Conservation (phyloP, 30 jellyfish, hydroid and myxozoan species). For the Aurelia aurita region DNA sequence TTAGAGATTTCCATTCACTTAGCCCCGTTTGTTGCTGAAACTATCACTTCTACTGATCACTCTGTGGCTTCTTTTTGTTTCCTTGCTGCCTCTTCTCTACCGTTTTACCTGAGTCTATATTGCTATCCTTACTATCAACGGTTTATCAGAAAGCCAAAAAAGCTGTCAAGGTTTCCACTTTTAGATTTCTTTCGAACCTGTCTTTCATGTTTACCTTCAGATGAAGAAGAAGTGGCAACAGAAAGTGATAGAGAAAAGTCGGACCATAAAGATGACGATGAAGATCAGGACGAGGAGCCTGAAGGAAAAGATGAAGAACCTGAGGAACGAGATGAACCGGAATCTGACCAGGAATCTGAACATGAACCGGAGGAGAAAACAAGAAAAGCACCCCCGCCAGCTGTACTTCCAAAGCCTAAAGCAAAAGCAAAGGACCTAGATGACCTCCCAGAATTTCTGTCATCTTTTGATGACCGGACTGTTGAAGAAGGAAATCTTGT, state of each 20-base stretch:
- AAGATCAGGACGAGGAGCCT: conserved; percentile 25
- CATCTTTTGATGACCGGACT: conserved; percentile 54
- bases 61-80: no score
- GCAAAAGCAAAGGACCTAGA: conserved; percentile 31
- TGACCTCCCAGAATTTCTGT: conserved; percentile 53
- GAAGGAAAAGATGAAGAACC: conserved; percentile 17
- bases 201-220: conserved; percentile 27
- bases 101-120: no score
- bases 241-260: conserved; percentile 59
- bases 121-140: no score
- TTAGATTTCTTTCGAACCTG: no score
- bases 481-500: conserved; percentile 82
- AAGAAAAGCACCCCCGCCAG: conserved; percentile 70
- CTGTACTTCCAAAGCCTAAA: conserved; percentile 71
- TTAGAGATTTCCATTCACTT: no score
- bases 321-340: conserved; percentile 52
- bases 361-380: conserved; percentile 37
- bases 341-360: conserved; percentile 35
- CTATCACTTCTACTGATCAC: no score
- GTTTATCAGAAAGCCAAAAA: no score
- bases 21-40: no score
- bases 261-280: conserved; percentile 66
- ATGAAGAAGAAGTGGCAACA: conserved; percentile 59
- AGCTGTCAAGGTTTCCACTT: no score
- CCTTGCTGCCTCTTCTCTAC: no score